Percentiles rank a stretch among this genome's conserved stretches.
These are phyloP conservation scores for Choristoneura rosaceana DNA, from an alignment of 2,888 invertebrate genomes.

Conservation along the genomic window DNA sequence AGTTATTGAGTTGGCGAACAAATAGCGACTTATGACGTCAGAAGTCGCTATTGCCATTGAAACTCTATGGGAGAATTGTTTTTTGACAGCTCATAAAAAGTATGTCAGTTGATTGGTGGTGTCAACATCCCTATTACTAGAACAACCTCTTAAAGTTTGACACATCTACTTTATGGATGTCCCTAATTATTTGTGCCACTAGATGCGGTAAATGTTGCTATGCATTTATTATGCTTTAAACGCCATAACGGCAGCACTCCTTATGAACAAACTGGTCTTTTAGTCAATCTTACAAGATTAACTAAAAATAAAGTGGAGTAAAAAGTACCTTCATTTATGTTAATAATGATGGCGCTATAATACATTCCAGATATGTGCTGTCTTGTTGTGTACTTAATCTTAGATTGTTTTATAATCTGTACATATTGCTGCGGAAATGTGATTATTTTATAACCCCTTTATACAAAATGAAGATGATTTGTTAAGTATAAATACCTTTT, in stretches of 20 bases:
- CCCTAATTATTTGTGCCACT: slow-evolving; percentile 15
- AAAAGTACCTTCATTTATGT: slow-evolving; percentile 4
- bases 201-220: slow-evolving; percentile 34
- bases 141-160: not conserved
- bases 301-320: slow-evolving; percentile 6
- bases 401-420: slow-evolving; percentile 72
- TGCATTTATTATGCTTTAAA: slow-evolving; percentile 76
- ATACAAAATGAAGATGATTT: slow-evolving; percentile 59
- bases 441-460: slow-evolving; percentile 64
- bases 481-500: slow-evolving; percentile 54
- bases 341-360: slow-evolving; percentile 51
- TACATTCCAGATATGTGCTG: slow-evolving; percentile 82
- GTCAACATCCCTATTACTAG: too few species aligned
- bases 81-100: too few species aligned
- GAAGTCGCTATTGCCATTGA: too few species aligned
- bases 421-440: slow-evolving; percentile 77
- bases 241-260: slow-evolving; percentile 70
- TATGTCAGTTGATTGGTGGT: too few species aligned
- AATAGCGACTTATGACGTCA: too few species aligned
- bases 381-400: slow-evolving; percentile 79
- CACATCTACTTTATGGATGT: slow-evolving; percentile 2
- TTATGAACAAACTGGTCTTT: slow-evolving; percentile 46
- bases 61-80: too few species aligned
- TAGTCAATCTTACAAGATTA: slow-evolving; percentile 1
- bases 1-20: too few species aligned